These are phyloP conservation scores for Brienomyrus longianalis DNA, from an alignment of 2,113 vertebrate species.

Conservation along the genomic window DNA sequence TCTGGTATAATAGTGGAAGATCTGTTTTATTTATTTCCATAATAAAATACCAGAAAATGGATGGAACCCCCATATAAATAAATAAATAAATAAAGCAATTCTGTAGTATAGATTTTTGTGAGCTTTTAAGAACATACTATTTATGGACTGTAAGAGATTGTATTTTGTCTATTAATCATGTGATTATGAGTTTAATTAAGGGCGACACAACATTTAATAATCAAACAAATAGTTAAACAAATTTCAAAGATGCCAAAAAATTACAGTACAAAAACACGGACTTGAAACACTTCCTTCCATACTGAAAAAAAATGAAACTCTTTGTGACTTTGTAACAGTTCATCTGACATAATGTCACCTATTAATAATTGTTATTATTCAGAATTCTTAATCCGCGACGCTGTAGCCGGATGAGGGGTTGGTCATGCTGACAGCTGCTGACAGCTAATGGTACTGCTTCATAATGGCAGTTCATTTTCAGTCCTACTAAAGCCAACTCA, in stretches of 20 bases:
- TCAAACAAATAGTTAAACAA: neutral
- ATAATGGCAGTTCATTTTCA: neutral
- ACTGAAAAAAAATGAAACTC: neutral
- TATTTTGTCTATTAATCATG: neutral
- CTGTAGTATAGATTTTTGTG: neutral
- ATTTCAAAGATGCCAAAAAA: neutral
- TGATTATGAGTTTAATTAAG: neutral
- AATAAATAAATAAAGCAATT: neutral
- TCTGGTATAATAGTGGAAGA: neutral
- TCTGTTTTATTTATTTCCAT: neutral
- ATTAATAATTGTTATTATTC: neutral
- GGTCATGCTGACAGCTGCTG: neutral
- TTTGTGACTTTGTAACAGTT: neutral
- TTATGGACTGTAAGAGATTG: neutral
- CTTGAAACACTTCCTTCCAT: neutral
- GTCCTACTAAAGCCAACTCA: neutral
- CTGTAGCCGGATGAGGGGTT: neutral
- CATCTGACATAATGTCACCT: neutral
- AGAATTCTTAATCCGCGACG: neutral
- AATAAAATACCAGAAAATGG: neutral
- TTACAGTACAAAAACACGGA: neutral
- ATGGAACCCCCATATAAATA: neutral
- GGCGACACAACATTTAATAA: neutral
- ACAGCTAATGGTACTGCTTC: neutral
- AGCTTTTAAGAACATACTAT: neutral